These are phyloP conservation scores for Harmothoe impar DNA, from an alignment of 2,888 invertebrate genomes.

Conservation along the genomic window DNA sequence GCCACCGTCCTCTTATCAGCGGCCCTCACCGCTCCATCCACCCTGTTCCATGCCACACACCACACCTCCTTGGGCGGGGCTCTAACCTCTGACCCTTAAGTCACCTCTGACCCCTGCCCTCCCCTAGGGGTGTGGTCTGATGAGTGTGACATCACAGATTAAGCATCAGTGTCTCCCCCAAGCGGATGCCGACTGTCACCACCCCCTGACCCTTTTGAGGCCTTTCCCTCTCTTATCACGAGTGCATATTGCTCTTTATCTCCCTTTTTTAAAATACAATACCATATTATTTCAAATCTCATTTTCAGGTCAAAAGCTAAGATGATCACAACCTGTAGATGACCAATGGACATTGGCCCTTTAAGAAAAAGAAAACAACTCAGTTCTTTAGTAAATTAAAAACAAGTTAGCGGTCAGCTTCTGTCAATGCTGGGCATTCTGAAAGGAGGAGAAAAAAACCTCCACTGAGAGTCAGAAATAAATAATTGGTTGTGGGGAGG, in stretches of 20 bases:
- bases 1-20: background rate
- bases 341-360: background rate
- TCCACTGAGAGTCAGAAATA: background rate
- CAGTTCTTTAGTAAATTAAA: background rate
- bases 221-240: background rate
- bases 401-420: background rate
- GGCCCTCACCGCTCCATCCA: background rate
- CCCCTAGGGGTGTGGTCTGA: slow-evolving; percentile 18
- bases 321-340: background rate
- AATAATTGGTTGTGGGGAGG: background rate
- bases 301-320: too few relatives aligned
- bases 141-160: slow-evolving; percentile 48
- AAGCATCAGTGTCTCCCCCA: background rate
- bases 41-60: background rate
- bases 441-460: background rate
- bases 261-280: background rate
- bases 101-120: background rate
- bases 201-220: background rate
- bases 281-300: too few relatives aligned
- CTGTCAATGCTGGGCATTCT: background rate
- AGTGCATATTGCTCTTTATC: background rate
- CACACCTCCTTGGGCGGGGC: slow-evolving; percentile 10
- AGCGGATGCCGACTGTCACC: background rate
- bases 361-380: background rate
- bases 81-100: background rate